Conservation (phyloP, 2,797 vertebrate species). For the Leptoclinus maculatus region DNA sequence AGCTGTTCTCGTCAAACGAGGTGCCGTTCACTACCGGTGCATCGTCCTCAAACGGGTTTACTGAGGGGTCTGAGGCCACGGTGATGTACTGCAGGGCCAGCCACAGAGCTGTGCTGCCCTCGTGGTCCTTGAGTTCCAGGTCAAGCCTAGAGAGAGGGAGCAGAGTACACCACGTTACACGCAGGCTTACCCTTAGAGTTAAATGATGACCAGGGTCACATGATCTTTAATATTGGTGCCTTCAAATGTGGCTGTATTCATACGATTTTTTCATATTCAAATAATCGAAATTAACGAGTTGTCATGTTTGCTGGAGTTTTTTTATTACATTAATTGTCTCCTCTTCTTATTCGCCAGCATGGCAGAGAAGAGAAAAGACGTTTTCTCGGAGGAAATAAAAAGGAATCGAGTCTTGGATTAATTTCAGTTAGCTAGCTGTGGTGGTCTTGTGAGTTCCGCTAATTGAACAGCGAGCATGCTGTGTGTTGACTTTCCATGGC, state of each 20-base stretch:
- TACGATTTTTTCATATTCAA: neutral
- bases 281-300: neutral
- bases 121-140: conserved; percentile 95
- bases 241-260: neutral
- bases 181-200: neutral
- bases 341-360: neutral
- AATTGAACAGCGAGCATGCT: neutral
- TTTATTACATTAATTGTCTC: neutral
- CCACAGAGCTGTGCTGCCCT: conserved; percentile 97
- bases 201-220: neutral
- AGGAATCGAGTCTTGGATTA: neutral
- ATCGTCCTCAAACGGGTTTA: conserved; percentile 95
- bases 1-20: conserved; percentile 97
- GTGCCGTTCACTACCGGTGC: conserved; percentile 93
- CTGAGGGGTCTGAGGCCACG: conserved; percentile 89
- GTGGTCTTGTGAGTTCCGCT: neutral
- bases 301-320: neutral
- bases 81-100: conserved; percentile 96
- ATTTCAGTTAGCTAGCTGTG: neutral
- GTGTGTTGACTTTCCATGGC: neutral
- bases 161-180: conserved; percentile 12
- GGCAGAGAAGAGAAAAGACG: neutral
- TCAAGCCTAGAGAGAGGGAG: conserved; percentile 86
- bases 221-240: neutral
- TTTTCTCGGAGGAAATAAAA: neutral